Conservation (phyloP, 2,797 vertebrate species). For the Gymnoscopelus braueri region DNA sequence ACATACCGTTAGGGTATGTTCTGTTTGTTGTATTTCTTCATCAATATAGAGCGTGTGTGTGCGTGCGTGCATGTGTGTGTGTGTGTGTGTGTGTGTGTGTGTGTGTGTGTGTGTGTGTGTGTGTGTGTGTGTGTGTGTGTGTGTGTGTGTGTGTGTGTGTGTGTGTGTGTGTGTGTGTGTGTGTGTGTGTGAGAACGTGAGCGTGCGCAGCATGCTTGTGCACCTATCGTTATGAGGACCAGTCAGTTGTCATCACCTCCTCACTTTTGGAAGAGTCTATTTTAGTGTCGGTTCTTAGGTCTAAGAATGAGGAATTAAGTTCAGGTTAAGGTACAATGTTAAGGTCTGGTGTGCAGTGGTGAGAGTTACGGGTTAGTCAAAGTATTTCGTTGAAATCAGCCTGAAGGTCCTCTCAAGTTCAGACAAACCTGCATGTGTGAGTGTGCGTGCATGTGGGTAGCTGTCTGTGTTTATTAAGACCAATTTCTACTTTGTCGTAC, state of each 20-base stretch:
- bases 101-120: constrained; percentile 16
- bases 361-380: too few species aligned
- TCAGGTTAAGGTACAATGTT: too few species aligned
- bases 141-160: constrained; percentile 20
- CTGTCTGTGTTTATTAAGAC: too few species aligned
- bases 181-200: constrained; percentile 18
- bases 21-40: constrained; percentile 28
- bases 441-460: too few species aligned
- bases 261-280: too few species aligned
- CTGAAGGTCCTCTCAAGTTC: too few species aligned
- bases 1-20: constrained; percentile 25
- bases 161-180: constrained; percentile 26
- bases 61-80: constrained; percentile 25
- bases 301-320: too few species aligned
- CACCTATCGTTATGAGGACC: constrained; percentile 20
- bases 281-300: too few species aligned
- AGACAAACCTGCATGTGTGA: too few species aligned
- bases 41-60: constrained; percentile 24
- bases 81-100: constrained; percentile 23
- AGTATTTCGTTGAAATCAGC: too few species aligned
- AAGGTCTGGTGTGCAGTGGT: too few species aligned
- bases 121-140: constrained; percentile 29
- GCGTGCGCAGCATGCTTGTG: constrained; percentile 33
- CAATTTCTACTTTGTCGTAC: too few species aligned
- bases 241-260: constrained; percentile 32